Evolutionary conservation across 1,140 invertebrate species (phyloP).

Genomic region (Anthonomus grandis): DNA sequence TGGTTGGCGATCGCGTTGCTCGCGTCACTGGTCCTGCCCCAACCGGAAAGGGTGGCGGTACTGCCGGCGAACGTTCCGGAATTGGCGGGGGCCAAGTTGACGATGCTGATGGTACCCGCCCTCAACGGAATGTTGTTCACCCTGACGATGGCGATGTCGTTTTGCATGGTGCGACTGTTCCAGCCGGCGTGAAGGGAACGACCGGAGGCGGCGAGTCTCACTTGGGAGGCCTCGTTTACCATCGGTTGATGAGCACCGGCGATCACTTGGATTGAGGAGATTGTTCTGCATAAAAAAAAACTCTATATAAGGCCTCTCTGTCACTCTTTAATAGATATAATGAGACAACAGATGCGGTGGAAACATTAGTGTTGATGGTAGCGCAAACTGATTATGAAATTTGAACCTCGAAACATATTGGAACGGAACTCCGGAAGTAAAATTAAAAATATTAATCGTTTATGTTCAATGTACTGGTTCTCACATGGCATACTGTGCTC

Average conservation of each 20-base stretch:
- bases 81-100: slow-evolving; percentile 8
- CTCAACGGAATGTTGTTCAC: background rate
- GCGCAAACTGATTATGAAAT: too few relatives aligned
- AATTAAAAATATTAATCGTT: too few relatives aligned
- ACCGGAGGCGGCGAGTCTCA: background rate
- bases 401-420: too few relatives aligned
- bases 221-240: slow-evolving; percentile 11
- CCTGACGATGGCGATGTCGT: slow-evolving; percentile 13
- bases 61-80: slow-evolving; percentile 11
- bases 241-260: slow-evolving; percentile 12
- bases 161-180: background rate
- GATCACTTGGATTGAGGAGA: slow-evolving; percentile 3
- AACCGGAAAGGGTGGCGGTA: slow-evolving; percentile 13
- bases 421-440: too few relatives aligned
- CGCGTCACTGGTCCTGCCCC: slow-evolving; percentile 19
- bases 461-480: too few relatives aligned
- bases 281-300: too few relatives aligned
- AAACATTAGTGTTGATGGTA: too few relatives aligned
- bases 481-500: too few relatives aligned
- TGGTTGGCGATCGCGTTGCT: slow-evolving; percentile 3
- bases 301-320: too few relatives aligned
- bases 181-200: slow-evolving; percentile 5
- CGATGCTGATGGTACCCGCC: background rate
- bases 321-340: too few relatives aligned
- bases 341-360: too few relatives aligned